Evolutionary conservation across 2,797 vertebrate genomes (phyloP).

Genomic region (Leucoraja ocellata): DNA sequence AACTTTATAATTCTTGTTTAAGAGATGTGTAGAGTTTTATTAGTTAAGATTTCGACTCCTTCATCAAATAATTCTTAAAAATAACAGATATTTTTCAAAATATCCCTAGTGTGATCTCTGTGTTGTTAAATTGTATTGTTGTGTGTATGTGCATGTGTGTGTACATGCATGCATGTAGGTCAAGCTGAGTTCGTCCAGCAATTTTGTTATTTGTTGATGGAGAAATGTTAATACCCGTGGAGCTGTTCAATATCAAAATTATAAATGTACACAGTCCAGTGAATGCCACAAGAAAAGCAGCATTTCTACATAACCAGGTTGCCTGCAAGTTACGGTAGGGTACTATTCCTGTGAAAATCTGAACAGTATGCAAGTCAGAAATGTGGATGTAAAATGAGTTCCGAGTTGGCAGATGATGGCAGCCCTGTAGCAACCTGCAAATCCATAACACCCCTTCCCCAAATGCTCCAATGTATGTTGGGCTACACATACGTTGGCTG

Average conservation of each 20-base stretch:
- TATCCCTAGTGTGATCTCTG: constrained; percentile 22
- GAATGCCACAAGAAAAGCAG: neutral
- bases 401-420: too few species aligned
- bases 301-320: too few species aligned
- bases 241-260: neutral
- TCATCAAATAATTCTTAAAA: neutral
- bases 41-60: neutral
- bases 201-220: neutral
- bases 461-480: too few species aligned
- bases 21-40: neutral
- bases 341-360: too few species aligned
- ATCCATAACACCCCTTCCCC: too few species aligned
- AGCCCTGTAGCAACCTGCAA: too few species aligned
- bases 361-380: too few species aligned
- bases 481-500: too few species aligned
- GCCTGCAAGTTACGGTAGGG: too few species aligned
- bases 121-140: neutral
- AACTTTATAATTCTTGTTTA: neutral
- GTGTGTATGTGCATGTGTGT: neutral
- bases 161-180: neutral
- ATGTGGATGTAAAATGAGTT: too few species aligned
- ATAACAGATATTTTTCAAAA: neutral
- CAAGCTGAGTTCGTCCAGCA: too few species aligned
- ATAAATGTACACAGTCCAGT: neutral
- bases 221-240: neutral